These are phyloP conservation scores for Globia sparganii DNA, from an alignment of 2,888 invertebrate species.

Conservation along the genomic window DNA sequence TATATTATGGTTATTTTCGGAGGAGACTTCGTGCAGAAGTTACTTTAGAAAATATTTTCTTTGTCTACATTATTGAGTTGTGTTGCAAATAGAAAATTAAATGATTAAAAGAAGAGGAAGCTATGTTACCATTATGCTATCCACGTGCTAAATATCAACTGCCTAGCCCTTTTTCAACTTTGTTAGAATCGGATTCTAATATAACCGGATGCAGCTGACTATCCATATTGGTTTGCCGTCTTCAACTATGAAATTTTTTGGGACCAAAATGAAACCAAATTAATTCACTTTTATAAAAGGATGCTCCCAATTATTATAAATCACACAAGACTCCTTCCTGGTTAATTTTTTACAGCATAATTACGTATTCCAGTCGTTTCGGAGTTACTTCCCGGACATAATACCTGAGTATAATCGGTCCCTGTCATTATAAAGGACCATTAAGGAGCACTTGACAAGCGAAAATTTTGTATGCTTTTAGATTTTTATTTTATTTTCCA, in stretches of 20 bases:
- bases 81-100: not conserved
- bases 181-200: not conserved
- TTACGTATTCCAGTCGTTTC: slow-evolving; percentile 52
- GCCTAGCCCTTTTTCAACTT: not conserved
- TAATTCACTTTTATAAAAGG: slow-evolving; percentile 16
- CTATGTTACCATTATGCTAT: not conserved
- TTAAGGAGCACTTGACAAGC: slow-evolving; percentile 72
- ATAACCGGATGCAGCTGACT: too few relatives aligned
- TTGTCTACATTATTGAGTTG: too few relatives aligned
- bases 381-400: slow-evolving; percentile 51
- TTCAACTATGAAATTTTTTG: not conserved
- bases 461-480: slow-evolving; percentile 75
- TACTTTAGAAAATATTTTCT: not conserved
- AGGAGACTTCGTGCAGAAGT: not conserved
- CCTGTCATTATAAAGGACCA: slow-evolving; percentile 60
- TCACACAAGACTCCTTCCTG: slow-evolving; percentile 14
- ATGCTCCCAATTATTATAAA: slow-evolving; percentile 23
- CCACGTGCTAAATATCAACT: too few relatives aligned
- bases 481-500: slow-evolving; percentile 73
- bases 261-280: not conserved
- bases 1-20: not conserved
- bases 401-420: slow-evolving; percentile 67
- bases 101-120: not conserved
- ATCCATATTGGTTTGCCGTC: too few relatives aligned
- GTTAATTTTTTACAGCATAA: slow-evolving; percentile 35